Conservation (phyloP, 2,113 vertebrate genomes). For the Osmerus eperlanus region DNA sequence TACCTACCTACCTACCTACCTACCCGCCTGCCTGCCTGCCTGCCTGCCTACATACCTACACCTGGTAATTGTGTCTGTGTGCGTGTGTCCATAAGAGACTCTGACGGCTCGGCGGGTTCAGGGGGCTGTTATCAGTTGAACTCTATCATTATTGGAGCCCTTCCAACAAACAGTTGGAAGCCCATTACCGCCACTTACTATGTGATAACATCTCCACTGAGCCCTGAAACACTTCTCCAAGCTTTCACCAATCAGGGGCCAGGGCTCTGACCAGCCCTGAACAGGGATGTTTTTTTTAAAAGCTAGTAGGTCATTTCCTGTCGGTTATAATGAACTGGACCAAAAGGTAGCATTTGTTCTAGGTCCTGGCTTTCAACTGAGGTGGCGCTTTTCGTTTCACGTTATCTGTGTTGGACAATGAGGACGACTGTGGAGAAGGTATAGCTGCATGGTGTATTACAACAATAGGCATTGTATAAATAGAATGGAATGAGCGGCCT, state of each 20-base stretch:
- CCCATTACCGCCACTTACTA: constrained; percentile 73
- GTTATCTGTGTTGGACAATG: constrained; percentile 19
- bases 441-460: constrained; percentile 23
- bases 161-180: constrained; percentile 76
- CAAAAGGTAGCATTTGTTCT: constrained; percentile 38
- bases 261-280: constrained; percentile 56
- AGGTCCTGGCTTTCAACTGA: constrained; percentile 27
- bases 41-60: too few relatives aligned
- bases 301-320: constrained; percentile 69
- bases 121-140: constrained; percentile 66
- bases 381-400: constrained; percentile 17
- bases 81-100: constrained; percentile 45
- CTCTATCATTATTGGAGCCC: constrained; percentile 71
- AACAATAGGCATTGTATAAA: constrained; percentile 54
- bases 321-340: constrained; percentile 47
- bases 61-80: too few relatives aligned
- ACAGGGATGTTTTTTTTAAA: constrained; percentile 71
- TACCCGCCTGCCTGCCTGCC: too few relatives aligned
- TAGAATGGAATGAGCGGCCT: constrained; percentile 59
- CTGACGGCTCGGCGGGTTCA: constrained; percentile 24
- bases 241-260: constrained; percentile 64
- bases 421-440: constrained; percentile 25
- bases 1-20: too few relatives aligned
- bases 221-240: constrained; percentile 69
- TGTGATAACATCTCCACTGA: constrained; percentile 74